These are phyloP conservation scores for Panagrolaimus sp. DNA, from an alignment of 1,140 invertebrate genomes.

Conservation along the genomic window DNA sequence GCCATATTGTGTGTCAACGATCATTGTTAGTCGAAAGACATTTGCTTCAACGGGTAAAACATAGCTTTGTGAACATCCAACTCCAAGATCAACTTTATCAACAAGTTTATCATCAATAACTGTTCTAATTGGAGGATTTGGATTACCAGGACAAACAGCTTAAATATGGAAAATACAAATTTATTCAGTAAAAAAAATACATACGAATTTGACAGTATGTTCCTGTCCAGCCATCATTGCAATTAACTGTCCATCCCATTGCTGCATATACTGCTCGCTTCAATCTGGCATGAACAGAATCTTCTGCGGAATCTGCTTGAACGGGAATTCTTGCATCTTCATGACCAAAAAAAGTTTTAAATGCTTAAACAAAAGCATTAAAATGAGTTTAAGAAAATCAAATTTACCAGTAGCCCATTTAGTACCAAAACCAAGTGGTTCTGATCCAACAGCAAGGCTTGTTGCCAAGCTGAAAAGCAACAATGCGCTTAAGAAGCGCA, in stretches of 20 bases:
- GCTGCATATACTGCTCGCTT: constrained; percentile 27
- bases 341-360: constrained; percentile 11
- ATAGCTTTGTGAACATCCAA: constrained; percentile 10
- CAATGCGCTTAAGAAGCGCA: constrained; percentile 7
- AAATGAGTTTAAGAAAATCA: neutral
- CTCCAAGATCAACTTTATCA: constrained; percentile 19
- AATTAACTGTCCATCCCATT: constrained; percentile 19
- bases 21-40: constrained; percentile 12
- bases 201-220: constrained; percentile 35
- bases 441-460: neutral
- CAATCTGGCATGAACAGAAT: constrained; percentile 12
- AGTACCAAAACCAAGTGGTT: neutral
- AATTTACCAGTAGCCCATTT: constrained; percentile 1
- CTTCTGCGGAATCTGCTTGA: neutral
- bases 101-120: neutral
- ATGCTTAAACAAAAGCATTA: neutral
- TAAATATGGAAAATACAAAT: neutral
- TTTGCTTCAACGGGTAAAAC: constrained; percentile 15
- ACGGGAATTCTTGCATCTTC: constrained; percentile 13
- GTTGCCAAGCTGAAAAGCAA: neutral
- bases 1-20: constrained; percentile 6
- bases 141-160: constrained; percentile 24
- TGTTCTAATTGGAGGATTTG: neutral
- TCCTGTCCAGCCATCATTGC: constrained; percentile 38
- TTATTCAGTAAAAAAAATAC: no score